Evolutionary conservation across 2,797 vertebrate species (phyloP).

Genomic region (Cynodonichthys magdalenae): DNA sequence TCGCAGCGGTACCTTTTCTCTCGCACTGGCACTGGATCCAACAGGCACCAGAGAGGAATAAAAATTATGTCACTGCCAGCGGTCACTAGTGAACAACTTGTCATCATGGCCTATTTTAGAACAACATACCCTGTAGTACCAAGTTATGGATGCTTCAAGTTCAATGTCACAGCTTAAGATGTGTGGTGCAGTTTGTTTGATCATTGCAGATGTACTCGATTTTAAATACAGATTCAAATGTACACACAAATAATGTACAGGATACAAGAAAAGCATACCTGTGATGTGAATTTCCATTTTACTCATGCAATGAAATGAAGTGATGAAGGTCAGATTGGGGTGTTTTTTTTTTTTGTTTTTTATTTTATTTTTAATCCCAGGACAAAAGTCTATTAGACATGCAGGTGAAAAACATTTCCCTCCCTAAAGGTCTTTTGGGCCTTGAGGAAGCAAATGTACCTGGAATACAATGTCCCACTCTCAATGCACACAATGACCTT

Average conservation of each 20-base stretch:
- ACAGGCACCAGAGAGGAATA: slow-evolving; percentile 51
- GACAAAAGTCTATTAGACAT: slow-evolving; percentile 53
- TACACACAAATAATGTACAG: not conserved
- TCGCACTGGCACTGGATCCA: slow-evolving; percentile 47
- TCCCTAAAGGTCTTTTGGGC: slow-evolving; percentile 56
- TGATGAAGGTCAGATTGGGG: slow-evolving; percentile 46
- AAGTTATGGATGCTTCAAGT: slow-evolving; percentile 36
- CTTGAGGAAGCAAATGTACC: slow-evolving; percentile 44
- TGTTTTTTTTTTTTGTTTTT: slow-evolving; percentile 36
- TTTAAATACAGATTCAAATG: slow-evolving; percentile 14
- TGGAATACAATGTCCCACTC: slow-evolving; percentile 25
- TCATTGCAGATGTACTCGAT: not conserved
- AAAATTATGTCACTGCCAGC: slow-evolving; percentile 59
- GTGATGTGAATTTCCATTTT: slow-evolving; percentile 3
- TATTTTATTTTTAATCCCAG: not conserved
- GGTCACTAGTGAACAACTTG: slow-evolving; percentile 68
- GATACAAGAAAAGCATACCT: not conserved
- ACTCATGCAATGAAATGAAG: slow-evolving; percentile 32
- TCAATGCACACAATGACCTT: slow-evolving; percentile 34
- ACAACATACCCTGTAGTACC: slow-evolving; percentile 42
- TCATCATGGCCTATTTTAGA: slow-evolving; percentile 68
- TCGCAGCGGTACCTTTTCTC: slow-evolving; percentile 53
- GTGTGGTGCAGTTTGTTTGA: slow-evolving; percentile 20
- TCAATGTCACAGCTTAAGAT: slow-evolving; percentile 42
- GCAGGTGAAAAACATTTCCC: slow-evolving; percentile 48